phyloP scores from a whole-genome alignment of 2,113 vertebrate genomes.

The Paradisaea rubra region DNA sequence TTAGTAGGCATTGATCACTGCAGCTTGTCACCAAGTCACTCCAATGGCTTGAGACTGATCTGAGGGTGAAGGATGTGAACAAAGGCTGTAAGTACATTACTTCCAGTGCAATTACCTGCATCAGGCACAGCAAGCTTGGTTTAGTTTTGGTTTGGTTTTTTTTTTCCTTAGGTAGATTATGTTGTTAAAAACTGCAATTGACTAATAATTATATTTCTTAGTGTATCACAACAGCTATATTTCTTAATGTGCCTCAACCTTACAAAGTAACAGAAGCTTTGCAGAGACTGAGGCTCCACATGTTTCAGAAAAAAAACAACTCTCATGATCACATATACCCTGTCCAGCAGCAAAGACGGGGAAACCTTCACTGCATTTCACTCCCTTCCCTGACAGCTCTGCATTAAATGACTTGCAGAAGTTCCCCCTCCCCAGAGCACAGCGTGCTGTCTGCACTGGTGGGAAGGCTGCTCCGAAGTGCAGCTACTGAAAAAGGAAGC shows the following conservation, averaged over 20 bases:
- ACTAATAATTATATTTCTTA: not conserved
- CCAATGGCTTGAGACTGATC: not conserved
- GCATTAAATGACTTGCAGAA: not conserved
- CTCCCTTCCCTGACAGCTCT: not conserved
- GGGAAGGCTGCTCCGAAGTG: not conserved
- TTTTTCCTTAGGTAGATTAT: not conserved
- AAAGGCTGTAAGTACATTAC: not conserved
- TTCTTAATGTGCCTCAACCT: not conserved
- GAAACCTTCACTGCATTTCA: not conserved
- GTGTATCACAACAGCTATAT: not conserved
- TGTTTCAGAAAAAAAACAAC: not conserved
- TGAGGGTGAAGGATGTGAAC: not conserved
- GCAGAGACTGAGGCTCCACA: not conserved
- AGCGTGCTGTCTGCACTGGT: fast-evolving
- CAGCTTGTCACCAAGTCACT: not conserved
- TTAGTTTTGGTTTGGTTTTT: not conserved
- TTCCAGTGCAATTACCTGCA: not conserved
- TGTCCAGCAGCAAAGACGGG: not conserved
- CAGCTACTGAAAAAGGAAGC: not conserved
- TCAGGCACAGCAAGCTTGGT: not conserved
- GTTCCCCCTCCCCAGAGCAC: not conserved
- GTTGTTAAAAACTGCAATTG: not conserved
- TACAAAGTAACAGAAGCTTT: not conserved
- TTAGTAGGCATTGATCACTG: not conserved
- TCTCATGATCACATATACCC: not conserved